Evolutionary conservation across 2,888 invertebrate genomes (phyloP), one percentile per base, ranked within the genome.

Genomic region (Onchidella celtica): DNA sequence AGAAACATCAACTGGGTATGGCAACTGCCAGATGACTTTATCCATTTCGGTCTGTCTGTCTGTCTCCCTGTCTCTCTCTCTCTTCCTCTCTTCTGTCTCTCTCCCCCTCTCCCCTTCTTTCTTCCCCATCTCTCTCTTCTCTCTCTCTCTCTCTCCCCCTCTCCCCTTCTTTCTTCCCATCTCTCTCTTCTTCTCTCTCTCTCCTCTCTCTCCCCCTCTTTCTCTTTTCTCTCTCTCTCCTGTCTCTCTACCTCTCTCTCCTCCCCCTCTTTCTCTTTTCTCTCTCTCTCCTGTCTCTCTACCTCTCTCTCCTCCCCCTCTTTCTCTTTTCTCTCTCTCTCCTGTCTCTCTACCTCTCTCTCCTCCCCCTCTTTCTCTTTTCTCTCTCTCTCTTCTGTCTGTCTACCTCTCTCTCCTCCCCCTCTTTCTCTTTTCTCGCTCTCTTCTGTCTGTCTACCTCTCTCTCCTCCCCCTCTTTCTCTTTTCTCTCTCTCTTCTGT

Each of bases 301-400:
- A 24, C 69, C 36, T 24, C n/a, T 55, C 47, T 9, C 66, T n/a
- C 55, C 27, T 59, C n/a, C 24, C 24, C 27, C 14, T 29, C 24
- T 2, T 27, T 4, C 27, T 24, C 29, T 1, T 29, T 29, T n/a
- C 17, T 29, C 27, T 47, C 21, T 27, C 65, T 55, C 59, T 38
- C 55, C 68, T 34, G 14, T n/a, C 32, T 21, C 11, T 70, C 57
- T 38, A 32, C 32, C 27, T 61, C 27, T 59, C 61, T n/a, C n/a
- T n/a, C n/a, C n/a, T n/a, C n/a, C n/a, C n/a, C n/a, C n/a, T n/a
- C n/a, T n/a, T n/a, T n/a, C n/a, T n/a, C n/a, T n/a, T n/a, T n/a
- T n/a, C n/a, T n/a, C n/a, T n/a, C n/a, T n/a, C n/a, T n/a, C n/a
- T 36, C 17, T 38, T 68, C 57, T 59, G 36, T 78, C 59, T 78